phyloP scores from a whole-genome alignment of 2,797 vertebrate genomes.

The Echeneis naucrates region DNA sequence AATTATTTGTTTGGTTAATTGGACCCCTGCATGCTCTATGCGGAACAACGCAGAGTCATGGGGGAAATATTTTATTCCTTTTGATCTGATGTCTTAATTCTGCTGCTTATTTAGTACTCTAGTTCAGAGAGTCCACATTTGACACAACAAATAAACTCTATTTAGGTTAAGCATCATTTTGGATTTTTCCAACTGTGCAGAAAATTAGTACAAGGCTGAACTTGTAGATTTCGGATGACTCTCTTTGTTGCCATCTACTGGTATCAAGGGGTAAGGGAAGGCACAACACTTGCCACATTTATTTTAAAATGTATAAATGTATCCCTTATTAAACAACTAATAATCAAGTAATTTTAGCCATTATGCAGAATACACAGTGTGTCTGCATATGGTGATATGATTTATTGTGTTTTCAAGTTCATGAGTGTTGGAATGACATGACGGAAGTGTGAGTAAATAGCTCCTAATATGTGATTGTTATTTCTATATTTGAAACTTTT shows the following conservation, averaged over 20 bases:
- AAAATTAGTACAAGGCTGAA: constrained; percentile 70
- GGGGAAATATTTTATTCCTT: constrained; percentile 84
- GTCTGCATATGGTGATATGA: neutral
- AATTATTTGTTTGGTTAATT: constrained; percentile 86
- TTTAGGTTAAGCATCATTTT: constrained; percentile 84
- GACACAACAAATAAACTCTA: constrained; percentile 84
- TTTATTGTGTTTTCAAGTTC: constrained; percentile 11
- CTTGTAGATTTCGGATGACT: constrained; percentile 14
- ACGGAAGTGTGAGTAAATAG: constrained; percentile 1
- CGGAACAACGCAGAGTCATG: constrained; percentile 79
- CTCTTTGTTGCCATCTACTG: constrained; percentile 73
- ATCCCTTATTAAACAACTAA: neutral
- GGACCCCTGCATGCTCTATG: constrained; percentile 76
- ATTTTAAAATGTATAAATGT: neutral
- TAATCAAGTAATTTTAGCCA: constrained; percentile 1
- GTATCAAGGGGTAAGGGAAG: constrained; percentile 15
- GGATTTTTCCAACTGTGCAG: constrained; percentile 72
- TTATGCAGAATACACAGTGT: neutral
- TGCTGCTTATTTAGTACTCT: constrained; percentile 73
- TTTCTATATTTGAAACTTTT: constrained; percentile 22
- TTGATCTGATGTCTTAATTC: constrained; percentile 84
- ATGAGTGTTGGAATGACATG: neutral
- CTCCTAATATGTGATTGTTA: neutral
- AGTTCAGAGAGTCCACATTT: constrained; percentile 78
- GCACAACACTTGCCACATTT: neutral